phyloP scores from a whole-genome alignment of 2,113 vertebrate genomes.

The Aegotheles bennettii region DNA sequence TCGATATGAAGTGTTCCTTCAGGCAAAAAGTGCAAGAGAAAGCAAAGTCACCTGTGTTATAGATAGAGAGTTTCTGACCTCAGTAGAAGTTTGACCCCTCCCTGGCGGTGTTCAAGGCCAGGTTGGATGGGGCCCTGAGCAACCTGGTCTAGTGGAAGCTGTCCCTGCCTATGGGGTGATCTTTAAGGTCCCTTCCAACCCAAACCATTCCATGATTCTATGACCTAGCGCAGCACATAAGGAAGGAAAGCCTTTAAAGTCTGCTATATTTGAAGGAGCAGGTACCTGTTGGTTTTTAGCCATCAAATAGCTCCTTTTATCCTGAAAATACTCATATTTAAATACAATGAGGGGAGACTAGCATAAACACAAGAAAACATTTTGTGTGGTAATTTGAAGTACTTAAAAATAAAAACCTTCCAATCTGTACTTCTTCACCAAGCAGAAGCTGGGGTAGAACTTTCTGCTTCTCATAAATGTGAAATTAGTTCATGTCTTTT shows the following conservation, averaged over 20 bases:
- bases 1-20: neutral
- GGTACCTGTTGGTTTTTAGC: neutral
- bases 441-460: neutral
- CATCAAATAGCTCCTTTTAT: neutral
- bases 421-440: accelerated
- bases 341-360: neutral
- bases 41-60: neutral
- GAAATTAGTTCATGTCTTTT: neutral
- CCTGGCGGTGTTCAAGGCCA: too few species aligned
- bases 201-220: too few species aligned
- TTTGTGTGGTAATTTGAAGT: neutral
- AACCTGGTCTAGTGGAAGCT: too few species aligned
- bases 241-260: neutral
- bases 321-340: neutral
- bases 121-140: too few species aligned
- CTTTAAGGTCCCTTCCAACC: too few species aligned
- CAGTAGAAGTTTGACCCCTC: too few species aligned
- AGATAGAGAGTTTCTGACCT: neutral
- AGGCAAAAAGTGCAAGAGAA: neutral
- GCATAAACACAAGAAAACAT: neutral
- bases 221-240: neutral
- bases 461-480: neutral
- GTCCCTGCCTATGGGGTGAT: too few species aligned
- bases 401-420: neutral
- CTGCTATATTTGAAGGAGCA: neutral